A percentile compares a stretch with the other conserved stretches of the same genome.
Conservation (phyloP, 2,113 vertebrate species). For the Tringa solitaria region DNA sequence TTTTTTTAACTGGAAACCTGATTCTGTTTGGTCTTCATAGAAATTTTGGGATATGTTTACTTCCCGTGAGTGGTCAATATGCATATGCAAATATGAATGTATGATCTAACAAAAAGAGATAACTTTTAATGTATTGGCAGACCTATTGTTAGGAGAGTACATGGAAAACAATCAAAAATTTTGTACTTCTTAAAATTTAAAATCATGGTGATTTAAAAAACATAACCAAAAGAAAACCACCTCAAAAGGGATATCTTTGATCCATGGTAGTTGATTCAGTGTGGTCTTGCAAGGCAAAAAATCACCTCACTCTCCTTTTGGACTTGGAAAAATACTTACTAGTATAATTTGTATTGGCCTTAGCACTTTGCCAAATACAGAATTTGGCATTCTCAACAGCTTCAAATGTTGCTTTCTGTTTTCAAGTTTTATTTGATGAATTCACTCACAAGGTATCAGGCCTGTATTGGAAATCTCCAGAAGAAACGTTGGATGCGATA, state of each 20-base stretch:
- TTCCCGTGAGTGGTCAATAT: background rate
- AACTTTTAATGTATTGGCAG: background rate
- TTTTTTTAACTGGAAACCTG: background rate
- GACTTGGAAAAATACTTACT: background rate
- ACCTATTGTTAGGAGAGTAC: background rate
- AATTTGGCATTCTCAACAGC: background rate
- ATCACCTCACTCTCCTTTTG: background rate
- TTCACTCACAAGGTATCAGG: background rate
- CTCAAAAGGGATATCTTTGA: background rate
- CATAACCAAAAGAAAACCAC: background rate
- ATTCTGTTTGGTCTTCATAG: background rate
- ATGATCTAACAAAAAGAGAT: background rate
- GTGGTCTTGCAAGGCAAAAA: background rate
- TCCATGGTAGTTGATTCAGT: background rate
- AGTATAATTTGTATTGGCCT: background rate
- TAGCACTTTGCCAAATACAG: background rate
- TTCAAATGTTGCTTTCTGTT: background rate
- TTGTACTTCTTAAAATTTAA: background rate
- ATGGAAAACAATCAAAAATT: background rate
- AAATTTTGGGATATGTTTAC: background rate
- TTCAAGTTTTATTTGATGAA: background rate
- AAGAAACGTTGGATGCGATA: background rate
- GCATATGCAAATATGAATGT: background rate
- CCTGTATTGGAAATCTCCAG: background rate
- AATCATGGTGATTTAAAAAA: background rate